Evolutionary conservation across 2,888 invertebrate genomes (phyloP).

Genomic region (Netelia inedita): DNA sequence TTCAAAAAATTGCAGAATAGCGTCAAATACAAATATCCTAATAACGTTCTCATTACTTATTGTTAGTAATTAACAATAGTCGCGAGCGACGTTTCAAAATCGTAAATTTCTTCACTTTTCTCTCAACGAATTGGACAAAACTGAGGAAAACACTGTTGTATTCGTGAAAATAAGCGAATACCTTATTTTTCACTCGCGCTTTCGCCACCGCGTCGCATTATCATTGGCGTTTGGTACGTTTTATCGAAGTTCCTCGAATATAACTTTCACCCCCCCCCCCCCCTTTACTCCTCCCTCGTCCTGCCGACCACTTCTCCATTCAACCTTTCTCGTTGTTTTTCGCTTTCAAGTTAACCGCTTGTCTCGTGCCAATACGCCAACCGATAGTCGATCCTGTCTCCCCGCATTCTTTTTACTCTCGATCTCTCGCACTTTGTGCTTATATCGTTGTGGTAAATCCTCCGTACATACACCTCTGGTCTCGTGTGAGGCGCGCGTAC

Average conservation of each 20-base stretch:
- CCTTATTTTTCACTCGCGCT: conserved; percentile 69
- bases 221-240: conserved; percentile 77
- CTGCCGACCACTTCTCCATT: conserved; percentile 69
- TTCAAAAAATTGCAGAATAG: no score
- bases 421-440: conserved; percentile 15
- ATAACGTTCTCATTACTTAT: no score
- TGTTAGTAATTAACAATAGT: no score
- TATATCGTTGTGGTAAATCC: conserved; percentile 33
- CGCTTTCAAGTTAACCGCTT: not conserved
- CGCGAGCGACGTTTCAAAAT: no score
- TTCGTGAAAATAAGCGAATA: not conserved
- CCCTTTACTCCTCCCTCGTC: conserved; percentile 70
- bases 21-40: no score
- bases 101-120: no score
- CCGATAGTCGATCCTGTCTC: conserved; percentile 15
- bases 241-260: conserved; percentile 16
- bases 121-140: no score
- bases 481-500: conserved; percentile 26
- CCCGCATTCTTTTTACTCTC: not conserved
- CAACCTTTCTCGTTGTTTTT: conserved; percentile 25
- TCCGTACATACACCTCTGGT: conserved; percentile 17
- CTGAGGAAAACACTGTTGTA: no score
- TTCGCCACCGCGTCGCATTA: conserved; percentile 78
- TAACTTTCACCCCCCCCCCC: conserved; percentile 20
- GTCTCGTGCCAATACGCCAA: not conserved